Percentiles rank a stretch among this genome's conserved stretches.
Conservation (phyloP, 2,888 invertebrate genomes). For the Spilarctia lutea region DNA sequence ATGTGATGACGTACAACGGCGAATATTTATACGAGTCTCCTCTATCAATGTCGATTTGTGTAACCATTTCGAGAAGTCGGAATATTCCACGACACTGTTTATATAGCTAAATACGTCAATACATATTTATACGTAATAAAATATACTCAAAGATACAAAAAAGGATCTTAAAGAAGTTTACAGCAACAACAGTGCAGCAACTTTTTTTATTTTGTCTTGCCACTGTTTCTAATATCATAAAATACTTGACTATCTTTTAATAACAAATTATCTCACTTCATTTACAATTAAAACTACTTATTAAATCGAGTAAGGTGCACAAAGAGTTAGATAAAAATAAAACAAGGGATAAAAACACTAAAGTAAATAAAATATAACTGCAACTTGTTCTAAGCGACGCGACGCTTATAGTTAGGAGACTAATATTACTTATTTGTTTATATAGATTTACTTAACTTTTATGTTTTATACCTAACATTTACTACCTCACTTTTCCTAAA, state of each 20-base stretch:
- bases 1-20: background rate
- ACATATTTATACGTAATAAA: background rate
- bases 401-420: background rate
- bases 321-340: background rate
- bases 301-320: background rate
- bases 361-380: background rate
- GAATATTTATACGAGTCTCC: constrained; percentile 4
- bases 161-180: background rate
- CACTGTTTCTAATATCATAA: background rate
- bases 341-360: background rate
- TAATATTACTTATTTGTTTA: background rate
- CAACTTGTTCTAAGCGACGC: background rate
- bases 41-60: background rate
- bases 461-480: too few species aligned
- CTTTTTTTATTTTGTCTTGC: background rate
- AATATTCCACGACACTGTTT: background rate
- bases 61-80: background rate
- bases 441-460: background rate
- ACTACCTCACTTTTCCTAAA: too few species aligned
- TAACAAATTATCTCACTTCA: background rate
- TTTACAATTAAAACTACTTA: background rate
- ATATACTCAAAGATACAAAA: background rate
- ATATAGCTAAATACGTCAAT: background rate
- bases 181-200: too few species aligned
- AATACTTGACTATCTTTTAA: background rate